phyloP scores from a whole-genome alignment of 2,888 invertebrate genomes.

The Spisula solida region DNA sequence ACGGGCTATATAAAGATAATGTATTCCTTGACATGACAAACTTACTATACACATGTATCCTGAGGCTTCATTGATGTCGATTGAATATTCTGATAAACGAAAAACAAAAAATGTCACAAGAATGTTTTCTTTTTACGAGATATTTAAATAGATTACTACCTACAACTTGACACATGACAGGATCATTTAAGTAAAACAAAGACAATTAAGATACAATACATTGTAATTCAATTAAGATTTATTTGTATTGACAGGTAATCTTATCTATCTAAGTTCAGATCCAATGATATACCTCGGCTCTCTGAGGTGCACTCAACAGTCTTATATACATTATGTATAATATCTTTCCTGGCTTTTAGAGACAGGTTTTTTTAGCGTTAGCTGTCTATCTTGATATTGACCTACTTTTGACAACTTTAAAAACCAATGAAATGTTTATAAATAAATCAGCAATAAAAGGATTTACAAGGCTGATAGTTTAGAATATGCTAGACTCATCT shows the following conservation, averaged over 20 bases:
- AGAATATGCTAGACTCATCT: no score
- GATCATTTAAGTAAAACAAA: constrained; percentile 2
- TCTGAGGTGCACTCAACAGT: neutral
- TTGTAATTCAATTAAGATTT: constrained; percentile 10
- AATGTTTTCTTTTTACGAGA: neutral
- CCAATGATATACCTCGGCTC: neutral
- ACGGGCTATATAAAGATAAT: no score
- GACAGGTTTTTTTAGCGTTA: no score
- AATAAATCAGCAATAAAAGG: no score
- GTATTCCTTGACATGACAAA: neutral
- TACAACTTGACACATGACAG: constrained; percentile 18
- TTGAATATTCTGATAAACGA: neutral
- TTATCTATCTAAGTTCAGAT: neutral
- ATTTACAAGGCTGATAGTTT: no score
- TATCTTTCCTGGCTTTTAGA: no score
- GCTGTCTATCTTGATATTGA: no score
- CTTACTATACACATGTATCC: neutral
- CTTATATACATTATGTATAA: no score
- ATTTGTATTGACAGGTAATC: neutral
- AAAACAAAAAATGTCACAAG: neutral
- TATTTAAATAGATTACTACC: neutral
- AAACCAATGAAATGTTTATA: no score
- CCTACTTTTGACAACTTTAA: no score
- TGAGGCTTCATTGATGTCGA: neutral
- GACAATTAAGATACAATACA: neutral